Percentiles rank a stretch among this genome's conserved stretches.
These are phyloP conservation scores for Myiothlypis coronata DNA, from an alignment of 2,797 vertebrate species.

Conservation along the genomic window DNA sequence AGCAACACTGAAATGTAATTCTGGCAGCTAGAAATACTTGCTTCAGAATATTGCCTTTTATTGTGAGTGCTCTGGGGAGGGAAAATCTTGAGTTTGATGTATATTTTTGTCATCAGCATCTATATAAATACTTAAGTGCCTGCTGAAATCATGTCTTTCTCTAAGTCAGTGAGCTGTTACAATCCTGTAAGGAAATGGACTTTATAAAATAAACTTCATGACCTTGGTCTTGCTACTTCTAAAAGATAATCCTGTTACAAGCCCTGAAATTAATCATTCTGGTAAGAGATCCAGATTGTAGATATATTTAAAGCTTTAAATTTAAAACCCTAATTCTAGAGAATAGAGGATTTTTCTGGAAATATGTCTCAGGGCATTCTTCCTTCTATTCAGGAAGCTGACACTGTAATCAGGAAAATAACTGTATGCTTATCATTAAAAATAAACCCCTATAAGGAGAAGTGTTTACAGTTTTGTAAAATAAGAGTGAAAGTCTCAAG, in stretches of 20 bases:
- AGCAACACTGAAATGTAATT: background rate
- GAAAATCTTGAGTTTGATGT: background rate
- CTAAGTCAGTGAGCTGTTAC: background rate
- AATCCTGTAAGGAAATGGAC: background rate
- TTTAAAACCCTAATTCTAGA: background rate
- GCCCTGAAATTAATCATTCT: background rate
- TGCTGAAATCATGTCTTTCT: background rate
- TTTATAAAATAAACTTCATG: background rate
- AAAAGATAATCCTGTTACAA: background rate
- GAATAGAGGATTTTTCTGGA: background rate
- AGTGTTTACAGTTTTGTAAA: background rate
- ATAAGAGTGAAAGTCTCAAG: background rate
- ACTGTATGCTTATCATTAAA: background rate
- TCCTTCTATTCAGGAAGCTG: background rate
- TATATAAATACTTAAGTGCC: constrained; percentile 16
- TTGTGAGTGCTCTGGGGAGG: background rate
- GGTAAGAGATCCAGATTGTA: background rate
- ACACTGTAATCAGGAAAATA: background rate
- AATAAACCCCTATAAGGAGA: background rate
- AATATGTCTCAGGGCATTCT: background rate
- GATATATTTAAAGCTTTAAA: background rate
- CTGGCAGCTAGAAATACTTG: constrained; percentile 1
- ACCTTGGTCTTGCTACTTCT: background rate
- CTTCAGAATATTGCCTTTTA: constrained; percentile 26
- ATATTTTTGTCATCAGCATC: background rate